Evolutionary conservation across 1,140 invertebrate species (phyloP).

Genomic region (Pomacea maculata): DNA sequence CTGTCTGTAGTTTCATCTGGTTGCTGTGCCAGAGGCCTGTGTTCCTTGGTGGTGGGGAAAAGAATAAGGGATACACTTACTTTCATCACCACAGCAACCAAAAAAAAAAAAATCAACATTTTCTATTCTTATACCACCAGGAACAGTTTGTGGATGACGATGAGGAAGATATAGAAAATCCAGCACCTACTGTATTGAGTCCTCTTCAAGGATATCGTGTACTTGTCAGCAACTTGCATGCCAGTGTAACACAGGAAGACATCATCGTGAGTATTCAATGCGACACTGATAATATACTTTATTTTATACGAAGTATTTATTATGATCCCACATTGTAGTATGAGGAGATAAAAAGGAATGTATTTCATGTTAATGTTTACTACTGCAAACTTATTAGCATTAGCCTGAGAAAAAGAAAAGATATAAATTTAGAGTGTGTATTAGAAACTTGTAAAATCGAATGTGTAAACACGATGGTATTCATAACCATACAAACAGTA

Average conservation of each 20-base stretch:
- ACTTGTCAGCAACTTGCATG: conserved; percentile 83
- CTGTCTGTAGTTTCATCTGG: too few relatives aligned
- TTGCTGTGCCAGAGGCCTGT: too few relatives aligned
- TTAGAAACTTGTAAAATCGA: not conserved
- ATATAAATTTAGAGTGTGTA: not conserved
- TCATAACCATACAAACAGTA: not conserved
- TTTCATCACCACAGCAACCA: too few relatives aligned
- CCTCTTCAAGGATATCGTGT: conserved; percentile 63
- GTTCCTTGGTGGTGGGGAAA: too few relatives aligned
- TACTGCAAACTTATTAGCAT: too few relatives aligned
- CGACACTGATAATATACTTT: not conserved
- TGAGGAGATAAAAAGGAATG: not conserved
- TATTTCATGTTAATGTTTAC: too few relatives aligned
- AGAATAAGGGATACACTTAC: too few relatives aligned
- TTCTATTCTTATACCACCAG: not conserved
- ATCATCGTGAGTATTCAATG: conserved; percentile 71
- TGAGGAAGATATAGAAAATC: conserved; percentile 36
- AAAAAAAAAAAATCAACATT: too few relatives aligned
- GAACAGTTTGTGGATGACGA: conserved; percentile 5
- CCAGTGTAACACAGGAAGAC: conserved; percentile 86
- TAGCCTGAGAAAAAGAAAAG: too few relatives aligned
- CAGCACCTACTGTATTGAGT: conserved; percentile 44
- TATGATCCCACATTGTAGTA: not conserved
- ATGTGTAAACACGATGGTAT: not conserved
- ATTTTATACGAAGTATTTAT: not conserved